A percentile compares a stretch with the other conserved stretches of the same genome.
phyloP scores from a whole-genome alignment of 2,888 invertebrate species.

The Dinocampus coccinellae region DNA sequence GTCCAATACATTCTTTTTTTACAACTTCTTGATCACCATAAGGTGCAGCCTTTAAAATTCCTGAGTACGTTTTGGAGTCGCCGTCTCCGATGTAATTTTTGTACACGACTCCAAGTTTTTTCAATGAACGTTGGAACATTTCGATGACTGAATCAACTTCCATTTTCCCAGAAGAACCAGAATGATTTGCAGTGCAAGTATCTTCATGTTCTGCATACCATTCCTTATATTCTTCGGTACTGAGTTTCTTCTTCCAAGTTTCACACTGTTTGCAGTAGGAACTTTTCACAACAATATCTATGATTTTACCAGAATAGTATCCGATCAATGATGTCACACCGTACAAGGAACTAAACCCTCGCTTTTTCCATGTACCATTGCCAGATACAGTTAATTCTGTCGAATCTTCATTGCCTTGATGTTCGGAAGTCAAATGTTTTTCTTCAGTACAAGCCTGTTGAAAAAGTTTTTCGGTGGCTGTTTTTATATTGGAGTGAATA shows the following conservation, averaged over 20 bases:
- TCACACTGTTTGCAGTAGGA: constrained; percentile 1
- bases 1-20: constrained; percentile 45
- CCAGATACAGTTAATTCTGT: constrained; percentile 17
- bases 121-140: constrained; percentile 45
- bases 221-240: constrained; percentile 11
- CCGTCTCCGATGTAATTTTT: constrained; percentile 44
- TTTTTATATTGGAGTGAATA: constrained; percentile 23
- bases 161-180: constrained; percentile 43
- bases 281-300: constrained; percentile 21
- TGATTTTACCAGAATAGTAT: constrained; percentile 8
- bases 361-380: constrained; percentile 23
- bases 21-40: constrained; percentile 35
- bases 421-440: not conserved
- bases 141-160: constrained; percentile 45
- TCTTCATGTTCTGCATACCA: constrained; percentile 7
- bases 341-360: constrained; percentile 16
- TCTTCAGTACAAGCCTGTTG: not conserved
- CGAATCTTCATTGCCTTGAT: not conserved
- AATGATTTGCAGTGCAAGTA: constrained; percentile 1
- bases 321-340: constrained; percentile 17
- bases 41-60: constrained; percentile 35
- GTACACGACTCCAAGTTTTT: constrained; percentile 36
- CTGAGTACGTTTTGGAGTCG: constrained; percentile 43
- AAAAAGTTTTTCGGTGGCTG: constrained; percentile 9
- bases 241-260: not conserved